Base-by-base conservation (phyloP, 2,888 invertebrate species). In the Augochlorella aurata region DNA sequence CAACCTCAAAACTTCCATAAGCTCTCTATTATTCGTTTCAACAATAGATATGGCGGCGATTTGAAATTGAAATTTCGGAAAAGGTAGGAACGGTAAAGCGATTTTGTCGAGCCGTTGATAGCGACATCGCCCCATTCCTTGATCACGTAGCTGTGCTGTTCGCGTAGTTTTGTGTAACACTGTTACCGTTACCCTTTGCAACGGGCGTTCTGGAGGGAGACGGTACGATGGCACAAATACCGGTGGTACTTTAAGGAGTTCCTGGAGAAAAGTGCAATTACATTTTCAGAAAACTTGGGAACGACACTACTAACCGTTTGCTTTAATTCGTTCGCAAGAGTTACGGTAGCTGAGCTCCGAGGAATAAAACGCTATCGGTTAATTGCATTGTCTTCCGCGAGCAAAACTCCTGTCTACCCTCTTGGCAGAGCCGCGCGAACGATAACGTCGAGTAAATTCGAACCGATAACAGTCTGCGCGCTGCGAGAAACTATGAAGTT, bases 231-330 rank as follows among this genome's bases (percentile, higher is more conserved):
- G 24, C 61, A 29, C 5, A 69, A 68, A 49, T 21, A 21, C 74
- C 61, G 10, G 9, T 21, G 45, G 52, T 21, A 14, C 65, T 66
- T 24, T 49, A 21, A 74, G 44, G 44, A 74, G 66, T 50, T 21
- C 58, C 18, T n/a, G 16, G 10, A n/a, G 49, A 16, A 49, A 74
- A 21, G 54, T 9, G 54, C 44, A 75, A 70, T 79, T 58, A 49
- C 79, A 38, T 79, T 79, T 70, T 58, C 66, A 75, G 65, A 70
- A 79, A 76, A 79, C 76, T 79, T 58, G 58, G 66, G 2, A 66
- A 79, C 66, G 70, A 76, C 71, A 79, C 77, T 72, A 50, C 67
- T 45, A 76, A 70, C 52, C 75, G 76, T 66, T 79, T n/a, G 29
- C 54, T 24, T 70, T 66, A 79, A 71, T 77, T 77, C 77, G 58